phyloP scores from a whole-genome alignment of 2,888 invertebrate genomes.

The Spialia ferax region DNA sequence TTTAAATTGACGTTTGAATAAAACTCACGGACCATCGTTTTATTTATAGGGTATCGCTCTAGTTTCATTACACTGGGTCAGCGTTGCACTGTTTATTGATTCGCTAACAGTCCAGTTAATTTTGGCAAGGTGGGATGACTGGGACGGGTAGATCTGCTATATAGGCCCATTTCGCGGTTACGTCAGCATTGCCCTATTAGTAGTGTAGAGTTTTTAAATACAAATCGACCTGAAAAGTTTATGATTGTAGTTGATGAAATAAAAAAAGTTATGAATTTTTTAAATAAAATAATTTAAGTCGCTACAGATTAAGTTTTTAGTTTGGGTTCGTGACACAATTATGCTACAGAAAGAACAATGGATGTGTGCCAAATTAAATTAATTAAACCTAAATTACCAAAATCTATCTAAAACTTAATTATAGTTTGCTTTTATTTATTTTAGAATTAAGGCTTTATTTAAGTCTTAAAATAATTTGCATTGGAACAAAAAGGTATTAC shows the following conservation, averaged over 20 bases:
- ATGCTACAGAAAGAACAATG: too few species aligned
- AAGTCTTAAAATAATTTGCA: neutral
- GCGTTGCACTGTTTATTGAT: slow-evolving; percentile 79
- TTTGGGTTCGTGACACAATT: too few species aligned
- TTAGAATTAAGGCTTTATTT: neutral
- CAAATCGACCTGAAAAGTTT: neutral
- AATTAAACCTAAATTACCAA: too few species aligned
- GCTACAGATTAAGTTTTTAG: too few species aligned
- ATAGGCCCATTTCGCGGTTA: slow-evolving; percentile 20
- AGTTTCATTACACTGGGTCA: slow-evolving; percentile 77
- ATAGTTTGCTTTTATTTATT: too few species aligned
- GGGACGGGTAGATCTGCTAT: slow-evolving; percentile 43
- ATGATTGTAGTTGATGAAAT: neutral
- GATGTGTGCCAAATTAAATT: neutral
- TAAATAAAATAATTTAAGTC: neutral
- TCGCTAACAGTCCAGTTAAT: slow-evolving; percentile 75
- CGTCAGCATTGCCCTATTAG: slow-evolving; percentile 2
- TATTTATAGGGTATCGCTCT: slow-evolving; percentile 77
- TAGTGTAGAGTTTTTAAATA: neutral
- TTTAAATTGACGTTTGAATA: slow-evolving; percentile 69
- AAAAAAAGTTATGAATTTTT: too few species aligned
- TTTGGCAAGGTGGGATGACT: slow-evolving; percentile 70
- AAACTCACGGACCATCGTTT: slow-evolving; percentile 69
- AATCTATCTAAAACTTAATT: too few species aligned
- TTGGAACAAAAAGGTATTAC: neutral